Conservation (phyloP, 1,140 invertebrate species). For the Hesperophylax magnus region DNA sequence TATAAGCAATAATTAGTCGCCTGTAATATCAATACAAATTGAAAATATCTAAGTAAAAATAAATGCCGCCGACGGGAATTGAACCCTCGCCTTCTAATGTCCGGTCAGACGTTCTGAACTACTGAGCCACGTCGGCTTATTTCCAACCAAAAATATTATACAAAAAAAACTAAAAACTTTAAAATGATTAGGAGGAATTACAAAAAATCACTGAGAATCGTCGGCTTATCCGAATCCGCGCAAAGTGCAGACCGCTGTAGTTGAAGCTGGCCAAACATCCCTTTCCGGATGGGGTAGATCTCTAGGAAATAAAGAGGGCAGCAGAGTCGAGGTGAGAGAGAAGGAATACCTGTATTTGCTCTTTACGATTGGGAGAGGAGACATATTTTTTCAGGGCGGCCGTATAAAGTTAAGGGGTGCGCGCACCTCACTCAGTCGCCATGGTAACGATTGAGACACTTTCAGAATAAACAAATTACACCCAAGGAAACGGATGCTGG, state of each 20-base stretch:
- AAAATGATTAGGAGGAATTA: too few relatives aligned
- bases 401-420: conserved; percentile 53
- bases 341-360: conserved; percentile 52
- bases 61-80: too few relatives aligned
- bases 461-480: conserved; percentile 57
- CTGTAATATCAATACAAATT: too few relatives aligned
- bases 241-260: neutral
- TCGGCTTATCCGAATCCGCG: conserved; percentile 7
- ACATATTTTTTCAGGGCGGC: conserved; percentile 55
- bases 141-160: too few relatives aligned
- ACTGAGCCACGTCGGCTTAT: too few relatives aligned
- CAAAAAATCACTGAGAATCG: too few relatives aligned
- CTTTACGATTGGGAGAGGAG: conserved; percentile 57
- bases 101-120: too few relatives aligned
- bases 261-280: neutral
- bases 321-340: conserved; percentile 28
- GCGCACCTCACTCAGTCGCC: conserved; percentile 42
- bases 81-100: too few relatives aligned
- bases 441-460: conserved; percentile 49
- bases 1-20: too few relatives aligned
- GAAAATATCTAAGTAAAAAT: too few relatives aligned
- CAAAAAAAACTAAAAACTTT: too few relatives aligned
- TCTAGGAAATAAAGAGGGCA: conserved; percentile 42
- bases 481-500: neutral
- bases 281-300: conserved; percentile 26